Percentiles rank a stretch among this genome's conserved stretches.
These are phyloP conservation scores for Camelus dromedarius DNA, from an alignment of 2,113 vertebrate species.

Conservation along the genomic window DNA sequence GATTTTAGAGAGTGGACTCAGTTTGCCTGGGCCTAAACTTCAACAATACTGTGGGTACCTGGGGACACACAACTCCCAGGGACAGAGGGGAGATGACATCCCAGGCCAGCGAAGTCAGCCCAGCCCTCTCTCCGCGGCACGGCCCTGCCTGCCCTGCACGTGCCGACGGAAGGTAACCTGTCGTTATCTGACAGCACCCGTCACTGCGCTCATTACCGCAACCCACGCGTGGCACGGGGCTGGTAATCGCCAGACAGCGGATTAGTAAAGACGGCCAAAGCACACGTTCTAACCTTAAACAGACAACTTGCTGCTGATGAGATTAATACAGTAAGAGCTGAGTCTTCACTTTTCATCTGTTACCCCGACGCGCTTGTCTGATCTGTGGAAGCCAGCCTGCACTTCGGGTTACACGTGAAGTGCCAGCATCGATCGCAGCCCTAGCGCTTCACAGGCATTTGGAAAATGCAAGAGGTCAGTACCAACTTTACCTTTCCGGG, in stretches of 20 bases:
- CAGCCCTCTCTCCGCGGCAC: rapidly evolving
- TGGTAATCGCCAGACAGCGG: too few species aligned
- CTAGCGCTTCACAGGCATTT: neutral
- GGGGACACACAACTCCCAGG: neutral
- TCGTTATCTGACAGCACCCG: neutral
- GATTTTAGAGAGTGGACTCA: too few species aligned
- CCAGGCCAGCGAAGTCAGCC: rapidly evolving
- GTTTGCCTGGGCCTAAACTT: too few species aligned
- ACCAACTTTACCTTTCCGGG: neutral
- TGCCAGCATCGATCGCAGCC: neutral
- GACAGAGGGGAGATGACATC: rapidly evolving
- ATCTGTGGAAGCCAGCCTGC: neutral
- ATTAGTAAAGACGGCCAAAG: neutral
- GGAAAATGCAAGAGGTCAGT: neutral
- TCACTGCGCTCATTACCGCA: neutral
- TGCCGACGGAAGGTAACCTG: neutral
- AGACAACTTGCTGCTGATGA: neutral
- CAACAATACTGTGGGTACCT: rapidly evolving
- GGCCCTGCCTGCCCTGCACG: rapidly evolving
- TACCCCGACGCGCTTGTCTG: neutral
- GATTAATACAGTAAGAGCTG: neutral
- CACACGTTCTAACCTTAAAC: neutral
- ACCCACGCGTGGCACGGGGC: neutral
- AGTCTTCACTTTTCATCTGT: neutral
- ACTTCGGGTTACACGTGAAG: neutral